These are phyloP conservation scores for Amblyopsis hoosieri DNA, from an alignment of 2,797 vertebrate species.

Conservation along the genomic window DNA sequence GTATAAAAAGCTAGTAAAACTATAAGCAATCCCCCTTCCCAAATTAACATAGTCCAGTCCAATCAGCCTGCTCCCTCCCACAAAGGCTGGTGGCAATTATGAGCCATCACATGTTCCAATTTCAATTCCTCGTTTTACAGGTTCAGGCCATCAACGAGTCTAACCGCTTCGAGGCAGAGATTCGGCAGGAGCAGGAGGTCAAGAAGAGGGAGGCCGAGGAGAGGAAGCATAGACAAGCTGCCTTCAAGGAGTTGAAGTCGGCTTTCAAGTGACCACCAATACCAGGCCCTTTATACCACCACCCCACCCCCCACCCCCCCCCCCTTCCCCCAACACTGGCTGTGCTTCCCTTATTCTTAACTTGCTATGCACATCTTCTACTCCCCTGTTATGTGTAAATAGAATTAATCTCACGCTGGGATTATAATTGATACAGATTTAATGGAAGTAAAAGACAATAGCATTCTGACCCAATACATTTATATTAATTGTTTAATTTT, in stretches of 20 bases:
- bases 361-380: neutral
- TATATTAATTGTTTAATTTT: too few relatives aligned
- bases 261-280: conserved; percentile 79
- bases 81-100: too few relatives aligned
- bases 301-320: neutral
- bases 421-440: too few relatives aligned
- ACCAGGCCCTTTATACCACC: neutral
- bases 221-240: conserved; percentile 87
- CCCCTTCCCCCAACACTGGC: too few relatives aligned
- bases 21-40: too few relatives aligned
- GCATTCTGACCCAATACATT: too few relatives aligned
- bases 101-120: neutral
- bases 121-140: conserved; percentile 58
- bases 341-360: neutral
- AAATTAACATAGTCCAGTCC: too few relatives aligned
- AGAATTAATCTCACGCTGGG: too few relatives aligned
- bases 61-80: too few relatives aligned
- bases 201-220: conserved; percentile 91
- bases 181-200: conserved; percentile 91
- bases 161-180: conserved; percentile 91
- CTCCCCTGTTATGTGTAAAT: too few relatives aligned
- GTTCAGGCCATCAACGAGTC: conserved; percentile 87
- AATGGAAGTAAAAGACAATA: too few relatives aligned
- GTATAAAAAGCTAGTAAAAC: too few relatives aligned
- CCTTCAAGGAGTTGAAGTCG: conserved; percentile 91